Conservation (phyloP, 2,797 vertebrate species). For the Acrossocheilus fasciatus region DNA sequence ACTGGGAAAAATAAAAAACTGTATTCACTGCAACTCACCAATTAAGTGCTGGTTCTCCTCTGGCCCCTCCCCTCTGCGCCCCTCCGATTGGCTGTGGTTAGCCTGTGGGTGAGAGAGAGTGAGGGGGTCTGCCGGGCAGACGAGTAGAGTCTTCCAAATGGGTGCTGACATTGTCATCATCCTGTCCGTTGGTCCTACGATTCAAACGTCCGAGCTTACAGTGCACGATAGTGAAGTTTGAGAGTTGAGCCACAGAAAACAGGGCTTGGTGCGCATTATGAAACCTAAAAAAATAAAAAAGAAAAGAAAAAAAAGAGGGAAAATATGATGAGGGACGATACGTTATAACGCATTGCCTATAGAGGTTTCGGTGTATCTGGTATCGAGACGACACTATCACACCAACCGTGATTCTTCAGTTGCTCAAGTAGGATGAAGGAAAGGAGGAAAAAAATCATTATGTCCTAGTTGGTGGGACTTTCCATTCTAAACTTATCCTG, state of each 20-base stretch:
- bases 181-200: conserved; percentile 77
- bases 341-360: background rate
- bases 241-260: conserved; percentile 83
- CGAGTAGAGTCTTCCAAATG: conserved; percentile 84
- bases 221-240: conserved; percentile 75
- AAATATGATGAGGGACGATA: conserved; percentile 38
- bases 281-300: conserved; percentile 74
- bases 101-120: conserved; percentile 89
- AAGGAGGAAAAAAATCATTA: background rate
- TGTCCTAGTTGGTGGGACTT: conserved; percentile 25
- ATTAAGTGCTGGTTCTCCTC: conserved; percentile 88
- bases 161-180: conserved; percentile 83
- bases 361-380: background rate
- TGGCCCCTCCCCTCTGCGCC: conserved; percentile 88
- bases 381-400: conserved; percentile 9
- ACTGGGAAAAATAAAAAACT: conserved; percentile 87
- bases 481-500: conserved; percentile 37
- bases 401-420: conserved; percentile 6
- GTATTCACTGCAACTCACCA: conserved; percentile 85
- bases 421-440: background rate
- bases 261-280: conserved; percentile 84
- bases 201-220: conserved; percentile 80
- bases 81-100: conserved; percentile 88
- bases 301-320: conserved; percentile 12
- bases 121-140: conserved; percentile 87